Evolutionary conservation across 1,140 invertebrate species (phyloP), one percentile per base, ranked within the genome.

Genomic region (Drosophila watanabei): DNA sequence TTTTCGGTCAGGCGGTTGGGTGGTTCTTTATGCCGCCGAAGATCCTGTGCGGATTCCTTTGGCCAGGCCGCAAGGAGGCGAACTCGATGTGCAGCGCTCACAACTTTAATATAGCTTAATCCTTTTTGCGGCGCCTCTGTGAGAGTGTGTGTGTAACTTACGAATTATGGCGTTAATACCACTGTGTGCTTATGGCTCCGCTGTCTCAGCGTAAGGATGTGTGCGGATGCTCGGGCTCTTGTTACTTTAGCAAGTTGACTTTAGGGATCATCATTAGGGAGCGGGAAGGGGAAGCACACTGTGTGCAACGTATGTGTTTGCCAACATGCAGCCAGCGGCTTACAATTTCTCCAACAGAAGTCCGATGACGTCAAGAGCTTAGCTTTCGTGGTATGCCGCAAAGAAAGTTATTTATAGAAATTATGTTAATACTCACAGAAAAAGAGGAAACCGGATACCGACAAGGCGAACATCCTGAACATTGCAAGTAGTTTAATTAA

Each of bases 161-260:
- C 75, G 86, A 89, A 90, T 89, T 90, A 89, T 89, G 86, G 82
- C 86, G 82, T 77, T 89, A 89, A 89, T 89, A 80, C 86, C 82
- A 75, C 83, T 85, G 71, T 90, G 82, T 89, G 86, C 82, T 85
- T 82, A 77, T 85, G 76, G 59, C 63, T 59, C 37, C 46, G 65
- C 68, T 52, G 28, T 63, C 20, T 20, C 43, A 41, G 39, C 10
- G 30, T 39, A 33, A 18, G 33, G 32, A 52, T 62, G 51, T 66
- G 45, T 46, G 48, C 46, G 51, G 30, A 46, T 60, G 58, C 59
- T 45, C 37, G 33, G 62, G 76, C 68, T 80, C 65, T 63, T 84
- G 82, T 82, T 80, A 84, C 84, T 88, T 88, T 70, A 85, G 85
- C 75, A 90, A 89, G 86, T 89, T 89, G 86, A 86, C 86, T 89